Evolutionary conservation across 2,888 invertebrate species (phyloP), one percentile per base, ranked within the genome.

Genomic region (Idaea dimidiata): DNA sequence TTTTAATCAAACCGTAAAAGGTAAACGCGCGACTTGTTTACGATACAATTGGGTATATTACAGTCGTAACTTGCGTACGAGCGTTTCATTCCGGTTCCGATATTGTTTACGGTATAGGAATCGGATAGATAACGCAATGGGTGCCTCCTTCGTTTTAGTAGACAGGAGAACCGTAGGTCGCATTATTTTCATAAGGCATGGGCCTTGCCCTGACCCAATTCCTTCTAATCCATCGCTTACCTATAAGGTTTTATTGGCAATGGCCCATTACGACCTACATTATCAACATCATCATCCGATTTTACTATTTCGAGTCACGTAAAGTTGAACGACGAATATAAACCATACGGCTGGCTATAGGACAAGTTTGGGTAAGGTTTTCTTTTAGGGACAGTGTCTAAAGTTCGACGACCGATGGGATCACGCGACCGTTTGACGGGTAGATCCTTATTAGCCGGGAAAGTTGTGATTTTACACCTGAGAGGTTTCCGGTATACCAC

Each of bases 261-360:
- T 88, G 88, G 89, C 89, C 91, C 87, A 91, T 92, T 89, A 91
- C 89, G 88, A 88, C 90, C 88, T 89, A 90, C 88, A 91, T 92
- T 91, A 92, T 92, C 91, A 92, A 91, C 89, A 90, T 91, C 91
- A 91, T 91, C 91, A 90, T 89, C 90, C 89, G 82, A 91, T 90
- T 91, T 91, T 91, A 91, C 91, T 92, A 91, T 91, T 91, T 91
- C 91, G 84, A 91, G 92, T 91, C 92, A 92, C 91, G 92, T 91
- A 91, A 91, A 87, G 87, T 86, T 82, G 84, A 88, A 89, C 88
- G 86, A 84, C 83, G 86, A 85, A 87, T 87, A 89, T 89, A 88
- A 89, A 89, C 84, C 87, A 86, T 88, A 88, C 84, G 85, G 71
- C 78, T 74, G 85, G 71, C 78, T 74, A 76, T 76, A 78, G 73